Conservation (phyloP, 2,888 invertebrate genomes). For the Nebria salina region DNA sequence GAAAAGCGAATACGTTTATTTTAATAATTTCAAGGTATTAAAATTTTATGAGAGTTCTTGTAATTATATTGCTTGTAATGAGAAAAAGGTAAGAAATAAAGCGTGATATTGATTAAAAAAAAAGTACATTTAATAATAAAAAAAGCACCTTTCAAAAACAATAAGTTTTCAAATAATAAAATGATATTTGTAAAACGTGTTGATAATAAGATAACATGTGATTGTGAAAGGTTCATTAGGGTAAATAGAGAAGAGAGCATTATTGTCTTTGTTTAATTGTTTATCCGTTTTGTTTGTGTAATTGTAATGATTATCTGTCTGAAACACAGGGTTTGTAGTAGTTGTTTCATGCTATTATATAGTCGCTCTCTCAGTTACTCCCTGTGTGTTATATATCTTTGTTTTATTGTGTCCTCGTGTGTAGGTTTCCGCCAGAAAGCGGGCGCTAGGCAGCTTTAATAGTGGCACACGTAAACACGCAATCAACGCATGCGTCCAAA, state of each 20-base stretch:
- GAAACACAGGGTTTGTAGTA: slow-evolving; percentile 26
- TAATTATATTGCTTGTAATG: no score
- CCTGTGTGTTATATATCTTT: slow-evolving; percentile 14
- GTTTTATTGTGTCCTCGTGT: slow-evolving; percentile 14
- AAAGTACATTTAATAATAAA: no score
- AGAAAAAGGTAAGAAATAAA: no score
- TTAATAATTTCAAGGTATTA: no score
- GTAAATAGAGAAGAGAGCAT: slow-evolving; percentile 11
- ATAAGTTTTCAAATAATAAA: neutral
- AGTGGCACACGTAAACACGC: slow-evolving; percentile 3
- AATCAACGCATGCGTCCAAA: slow-evolving; percentile 13
- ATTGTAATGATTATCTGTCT: slow-evolving; percentile 44
- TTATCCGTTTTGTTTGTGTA: slow-evolving; percentile 38
- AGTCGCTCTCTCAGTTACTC: neutral
- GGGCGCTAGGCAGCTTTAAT: neutral
- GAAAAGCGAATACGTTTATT: no score
- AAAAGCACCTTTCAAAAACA: neutral
- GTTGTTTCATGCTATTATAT: neutral
- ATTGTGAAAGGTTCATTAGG: slow-evolving; percentile 32
- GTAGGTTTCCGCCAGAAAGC: neutral
- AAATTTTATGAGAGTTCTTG: no score
- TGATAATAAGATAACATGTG: slow-evolving; percentile 2
- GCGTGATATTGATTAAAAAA: no score
- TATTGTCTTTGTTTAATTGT: slow-evolving; percentile 41
- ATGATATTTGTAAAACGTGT: slow-evolving; percentile 8